phyloP scores from a whole-genome alignment of 35 echinoderm and acorn worm genomes.

The Lytechinus variegatus region DNA sequence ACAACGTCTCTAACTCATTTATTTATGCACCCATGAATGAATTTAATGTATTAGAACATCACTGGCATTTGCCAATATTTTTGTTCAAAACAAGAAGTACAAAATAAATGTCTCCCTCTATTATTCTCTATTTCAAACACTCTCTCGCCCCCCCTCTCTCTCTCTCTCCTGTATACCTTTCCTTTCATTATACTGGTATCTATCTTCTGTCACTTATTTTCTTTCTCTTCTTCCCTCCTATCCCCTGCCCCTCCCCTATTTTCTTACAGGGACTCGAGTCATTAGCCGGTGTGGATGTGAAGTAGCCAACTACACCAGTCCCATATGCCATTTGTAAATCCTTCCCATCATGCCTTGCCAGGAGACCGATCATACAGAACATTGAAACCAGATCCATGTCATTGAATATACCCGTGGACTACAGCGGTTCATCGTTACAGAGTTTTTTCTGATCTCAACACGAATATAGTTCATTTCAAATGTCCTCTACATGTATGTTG shows the following conservation, averaged over 20 bases:
- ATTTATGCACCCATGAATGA: too few relatives aligned
- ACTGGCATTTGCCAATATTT: too few relatives aligned
- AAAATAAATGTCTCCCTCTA: too few relatives aligned
- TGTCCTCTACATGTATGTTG: not conserved
- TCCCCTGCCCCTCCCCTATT: not conserved
- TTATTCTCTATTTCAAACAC: too few relatives aligned
- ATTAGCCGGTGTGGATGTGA: constrained; percentile 2
- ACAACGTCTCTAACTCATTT: too few relatives aligned
- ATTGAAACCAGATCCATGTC: not conserved
- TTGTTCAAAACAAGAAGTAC: too few relatives aligned
- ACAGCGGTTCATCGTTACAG: not conserved
- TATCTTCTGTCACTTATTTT: not conserved
- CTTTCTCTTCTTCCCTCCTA: not conserved
- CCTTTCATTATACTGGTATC: too few relatives aligned
- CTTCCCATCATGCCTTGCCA: not conserved
- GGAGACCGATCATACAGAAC: not conserved
- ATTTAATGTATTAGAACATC: too few relatives aligned
- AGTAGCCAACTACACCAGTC: not conserved
- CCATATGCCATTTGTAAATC: not conserved
- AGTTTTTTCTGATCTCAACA: not conserved
- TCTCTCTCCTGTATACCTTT: not conserved
- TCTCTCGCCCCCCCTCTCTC: not conserved
- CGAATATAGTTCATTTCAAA: not conserved
- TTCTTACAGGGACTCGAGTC: constrained; percentile 2
- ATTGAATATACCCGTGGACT: not conserved